A percentile compares a stretch with the other conserved stretches of the same genome.
Conservation (phyloP, 2,888 invertebrate genomes). For the Neoscelio sp. region DNA sequence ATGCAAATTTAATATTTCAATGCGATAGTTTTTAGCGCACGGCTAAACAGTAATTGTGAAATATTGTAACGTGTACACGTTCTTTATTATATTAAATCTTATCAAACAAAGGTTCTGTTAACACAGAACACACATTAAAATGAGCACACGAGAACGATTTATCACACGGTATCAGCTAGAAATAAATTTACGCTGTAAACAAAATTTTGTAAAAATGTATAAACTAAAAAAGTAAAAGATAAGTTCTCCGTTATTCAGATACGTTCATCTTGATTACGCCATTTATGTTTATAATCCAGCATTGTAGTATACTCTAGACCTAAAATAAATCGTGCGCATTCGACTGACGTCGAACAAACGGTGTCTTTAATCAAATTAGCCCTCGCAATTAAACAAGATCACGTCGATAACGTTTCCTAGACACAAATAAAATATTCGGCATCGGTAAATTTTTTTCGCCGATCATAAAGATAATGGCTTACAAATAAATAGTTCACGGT, state of each 20-base stretch:
- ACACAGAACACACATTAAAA: constrained; percentile 53
- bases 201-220: background rate
- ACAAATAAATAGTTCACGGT: constrained; percentile 52
- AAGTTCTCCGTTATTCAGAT: no score
- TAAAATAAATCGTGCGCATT: no score
- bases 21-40: constrained; percentile 25
- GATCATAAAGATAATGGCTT: constrained; percentile 37
- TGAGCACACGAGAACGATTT: constrained; percentile 25
- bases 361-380: constrained; percentile 7
- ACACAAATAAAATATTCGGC: constrained; percentile 41
- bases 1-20: constrained; percentile 35
- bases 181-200: background rate
- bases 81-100: constrained; percentile 44
- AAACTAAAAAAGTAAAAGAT: no score
- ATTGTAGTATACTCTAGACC: no score
- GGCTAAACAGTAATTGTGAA: constrained; percentile 48
- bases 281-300: no score
- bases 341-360: background rate
- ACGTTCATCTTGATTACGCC: no score
- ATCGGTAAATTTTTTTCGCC: constrained; percentile 3
- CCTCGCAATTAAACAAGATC: constrained; percentile 25
- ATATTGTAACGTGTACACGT: constrained; percentile 28
- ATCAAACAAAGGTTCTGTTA: constrained; percentile 48
- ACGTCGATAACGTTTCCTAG: background rate
- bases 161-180: constrained; percentile 16